Percentiles rank a stretch among this genome's conserved stretches.
Evolutionary conservation across 2,888 invertebrate genomes (phyloP).

Genomic region (Chrysotoxum bicinctum): DNA sequence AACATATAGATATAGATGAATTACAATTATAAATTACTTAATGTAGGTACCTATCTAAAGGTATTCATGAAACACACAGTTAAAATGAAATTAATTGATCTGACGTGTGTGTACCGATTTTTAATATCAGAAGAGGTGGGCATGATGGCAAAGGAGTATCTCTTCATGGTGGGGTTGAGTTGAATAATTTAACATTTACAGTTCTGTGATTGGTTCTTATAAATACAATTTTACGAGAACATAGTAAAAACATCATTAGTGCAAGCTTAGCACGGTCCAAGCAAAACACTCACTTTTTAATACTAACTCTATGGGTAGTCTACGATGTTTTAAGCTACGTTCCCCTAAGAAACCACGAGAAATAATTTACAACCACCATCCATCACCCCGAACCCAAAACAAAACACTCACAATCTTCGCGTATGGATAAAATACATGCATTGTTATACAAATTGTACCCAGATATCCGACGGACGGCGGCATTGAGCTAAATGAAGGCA

Average conservation of each 20-base stretch:
- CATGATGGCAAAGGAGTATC: not conserved
- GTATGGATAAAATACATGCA: not conserved
- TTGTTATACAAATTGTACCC: too few species aligned
- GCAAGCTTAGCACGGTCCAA: too few species aligned
- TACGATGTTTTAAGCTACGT: too few species aligned
- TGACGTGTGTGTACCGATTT: not conserved
- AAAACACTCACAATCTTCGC: not conserved
- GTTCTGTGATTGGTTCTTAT: slow-evolving; percentile 44
- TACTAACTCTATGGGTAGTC: too few species aligned
- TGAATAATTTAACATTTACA: slow-evolving; percentile 15
- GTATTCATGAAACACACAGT: not conserved
- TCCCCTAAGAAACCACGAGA: too few species aligned
- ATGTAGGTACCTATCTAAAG: not conserved
- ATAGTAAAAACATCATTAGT: too few species aligned
- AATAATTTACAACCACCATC: not conserved
- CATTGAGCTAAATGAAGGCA: not conserved
- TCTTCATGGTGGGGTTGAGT: not conserved
- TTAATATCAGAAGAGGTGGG: slow-evolving; percentile 27
- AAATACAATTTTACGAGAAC: too few species aligned
- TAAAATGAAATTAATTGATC: not conserved
- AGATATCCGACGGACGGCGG: slow-evolving; percentile 11
- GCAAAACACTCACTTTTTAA: too few species aligned
- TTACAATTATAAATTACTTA: not conserved
- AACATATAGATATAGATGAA: too few species aligned
- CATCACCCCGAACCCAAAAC: not conserved